Percentiles rank a stretch among this genome's conserved stretches.
phyloP scores from a whole-genome alignment of 1,140 invertebrate genomes.

The Formica exsecta region DNA sequence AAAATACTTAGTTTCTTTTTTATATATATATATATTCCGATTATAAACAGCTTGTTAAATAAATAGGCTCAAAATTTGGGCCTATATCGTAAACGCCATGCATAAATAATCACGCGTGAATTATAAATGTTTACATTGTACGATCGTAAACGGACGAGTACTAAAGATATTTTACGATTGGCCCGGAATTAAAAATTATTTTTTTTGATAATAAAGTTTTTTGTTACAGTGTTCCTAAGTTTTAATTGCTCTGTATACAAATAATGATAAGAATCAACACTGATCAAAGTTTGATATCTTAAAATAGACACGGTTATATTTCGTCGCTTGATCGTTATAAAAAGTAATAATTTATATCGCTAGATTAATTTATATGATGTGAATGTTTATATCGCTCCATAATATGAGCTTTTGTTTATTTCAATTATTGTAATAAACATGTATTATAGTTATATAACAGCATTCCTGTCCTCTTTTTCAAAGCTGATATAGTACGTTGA shows the following conservation, averaged over 20 bases:
- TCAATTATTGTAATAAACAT: neutral
- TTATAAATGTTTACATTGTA: no score
- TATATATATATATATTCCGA: no score
- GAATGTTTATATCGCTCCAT: neutral
- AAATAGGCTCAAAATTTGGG: no score
- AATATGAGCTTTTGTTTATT: neutral
- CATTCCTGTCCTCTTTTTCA: neutral
- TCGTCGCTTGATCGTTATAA: neutral
- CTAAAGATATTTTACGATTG: no score
- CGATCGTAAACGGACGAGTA: no score
- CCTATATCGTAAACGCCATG: no score
- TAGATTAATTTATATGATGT: neutral
- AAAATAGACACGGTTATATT: neutral
- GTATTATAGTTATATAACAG: neutral
- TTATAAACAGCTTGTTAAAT: no score
- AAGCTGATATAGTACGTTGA: neutral
- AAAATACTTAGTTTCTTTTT: neutral
- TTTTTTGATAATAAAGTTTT: neutral
- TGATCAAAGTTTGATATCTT: constrained; percentile 5
- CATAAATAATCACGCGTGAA: no score
- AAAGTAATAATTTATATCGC: neutral
- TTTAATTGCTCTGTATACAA: neutral
- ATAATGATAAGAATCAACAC: neutral
- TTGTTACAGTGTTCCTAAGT: neutral
- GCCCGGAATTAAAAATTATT: neutral